Evolutionary conservation across 2,113 vertebrate species (phyloP), one percentile per base, ranked within the genome.

Genomic region (Neoarius graeffei): DNA sequence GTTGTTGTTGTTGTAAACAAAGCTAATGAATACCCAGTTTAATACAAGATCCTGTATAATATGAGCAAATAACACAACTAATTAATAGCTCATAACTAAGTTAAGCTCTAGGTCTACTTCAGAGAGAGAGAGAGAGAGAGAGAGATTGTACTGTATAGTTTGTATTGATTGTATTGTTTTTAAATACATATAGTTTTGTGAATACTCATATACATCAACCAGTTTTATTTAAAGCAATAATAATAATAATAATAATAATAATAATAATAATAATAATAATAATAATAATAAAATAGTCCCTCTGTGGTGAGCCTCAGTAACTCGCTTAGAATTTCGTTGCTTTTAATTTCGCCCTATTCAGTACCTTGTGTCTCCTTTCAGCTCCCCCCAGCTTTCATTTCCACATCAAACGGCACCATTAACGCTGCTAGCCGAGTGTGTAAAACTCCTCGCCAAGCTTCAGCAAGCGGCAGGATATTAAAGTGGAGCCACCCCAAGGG

Each of bases 401-500:
- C 94, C 95, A 96, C 95, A 94, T 95, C 95, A 96, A 95, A 96
- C 94, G 93, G 91, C 89, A 93, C 94, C 93, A 96, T 96, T 96
- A 95, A 95, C 94, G 93, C 92, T 93, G 93, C 92, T 94, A 95
- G 94, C 92, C 91, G 94, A 95, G 94, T 96, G 95, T 95, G 94
- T 94, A 93, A 94, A 95, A 95, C 93, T 93, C 94, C 93, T 92
- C 92, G 95, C 94, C 94, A 95, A 95, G 95, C 95, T 95, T 94
- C 95, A 95, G 94, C 95, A 94, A 94, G 94, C 95, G 94, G 94
- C 94, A 95, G 95, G 95, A 96, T 95, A 96, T 96, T 95, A 96
- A 95, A 96, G 93, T 88, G 73, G 91, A 92, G 93, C 85, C 85
- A 91, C 81, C 92, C 92, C 92, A 89, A 89, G 90, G 90, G 90